Evolutionary conservation across 2,888 invertebrate species (phyloP), one percentile per base, ranked within the genome.

Genomic region (Drosophila pegasa): DNA sequence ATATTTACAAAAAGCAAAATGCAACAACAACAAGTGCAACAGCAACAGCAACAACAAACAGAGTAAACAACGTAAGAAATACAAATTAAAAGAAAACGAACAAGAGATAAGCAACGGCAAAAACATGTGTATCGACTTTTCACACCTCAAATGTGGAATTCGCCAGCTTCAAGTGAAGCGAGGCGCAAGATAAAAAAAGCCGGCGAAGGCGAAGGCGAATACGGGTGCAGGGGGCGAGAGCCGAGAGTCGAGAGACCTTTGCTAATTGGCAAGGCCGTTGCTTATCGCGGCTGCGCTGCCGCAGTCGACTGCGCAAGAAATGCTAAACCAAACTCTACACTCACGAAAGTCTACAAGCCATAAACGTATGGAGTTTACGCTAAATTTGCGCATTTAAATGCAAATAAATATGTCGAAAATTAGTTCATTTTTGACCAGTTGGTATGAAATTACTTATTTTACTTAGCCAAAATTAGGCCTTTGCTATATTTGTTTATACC

Each of bases 241-340:
- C 6, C 9, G 18, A 7, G 8, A 31, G 12, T 5, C 3, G 9
- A 2, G 27, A n/a, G 9, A 37, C 38, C 31, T 20, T n/a, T 18
- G 48, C 80, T 86, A 78, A 83, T 86, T 86, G 66, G 74, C 84
- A 83, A 83, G 82, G 82, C 58, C 82, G 87, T 86, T 78, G 72
- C 68, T 75, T 82, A 82, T 82, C 85, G 76, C 63, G 20, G 48
- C 38, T 37, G 51, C 54, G 33, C 50, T 31, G 33, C 22, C 48
- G 48, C 33, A 3, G 33, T 48, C 29, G 41, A 9, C 45, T 38
- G 58, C 29, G 29, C 41, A 50, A 57, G 71, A 75, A 75, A 66
- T 54, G 61, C 54, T 50, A 29, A 66, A 69, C 41, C 71, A 68
- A 84, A 85, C 74, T 58, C 55, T n/a, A 48, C 31, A 33, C 38